Percentiles rank a stretch among this genome's conserved stretches.
phyloP scores from a whole-genome alignment of 2,888 invertebrate genomes.

The Parnassius mnemosyne region DNA sequence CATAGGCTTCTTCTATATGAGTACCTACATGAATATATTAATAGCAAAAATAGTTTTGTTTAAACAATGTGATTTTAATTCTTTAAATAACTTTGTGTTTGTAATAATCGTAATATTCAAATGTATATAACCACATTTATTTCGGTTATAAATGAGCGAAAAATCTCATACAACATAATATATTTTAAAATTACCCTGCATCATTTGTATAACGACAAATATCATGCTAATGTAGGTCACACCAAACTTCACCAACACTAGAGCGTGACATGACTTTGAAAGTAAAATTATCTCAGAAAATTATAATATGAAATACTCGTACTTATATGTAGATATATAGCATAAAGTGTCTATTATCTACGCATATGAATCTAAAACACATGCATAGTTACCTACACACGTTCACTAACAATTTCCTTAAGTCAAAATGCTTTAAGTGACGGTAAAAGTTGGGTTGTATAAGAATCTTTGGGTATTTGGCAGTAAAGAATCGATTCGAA shows the following conservation, averaged over 20 bases:
- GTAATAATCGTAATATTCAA: too few relatives aligned
- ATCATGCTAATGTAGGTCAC: slow-evolving; percentile 35
- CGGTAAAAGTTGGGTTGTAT: slow-evolving; percentile 28
- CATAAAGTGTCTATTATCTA: slow-evolving; percentile 56
- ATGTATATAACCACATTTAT: too few relatives aligned
- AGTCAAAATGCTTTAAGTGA: slow-evolving; percentile 40
- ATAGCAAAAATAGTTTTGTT: too few relatives aligned
- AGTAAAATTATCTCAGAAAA: slow-evolving; percentile 26
- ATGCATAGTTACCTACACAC: slow-evolving; percentile 70
- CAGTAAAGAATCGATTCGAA: slow-evolving; percentile 42
- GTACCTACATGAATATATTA: too few relatives aligned
- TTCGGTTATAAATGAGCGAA: too few relatives aligned
- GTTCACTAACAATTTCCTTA: slow-evolving; percentile 49
- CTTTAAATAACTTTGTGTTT: too few relatives aligned
- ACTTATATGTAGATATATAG: slow-evolving; percentile 18
- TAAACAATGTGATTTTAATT: too few relatives aligned
- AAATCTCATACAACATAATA: too few relatives aligned
- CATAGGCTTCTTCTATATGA: too few relatives aligned
- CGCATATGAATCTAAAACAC: slow-evolving; percentile 63
- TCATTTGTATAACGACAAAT: neutral
- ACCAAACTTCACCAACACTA: slow-evolving; percentile 42
- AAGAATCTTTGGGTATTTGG: slow-evolving; percentile 33
- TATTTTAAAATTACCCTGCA: neutral
- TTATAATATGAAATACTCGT: slow-evolving; percentile 30
- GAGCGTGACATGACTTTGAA: slow-evolving; percentile 55